Base-by-base conservation (phyloP, 2,797 vertebrate species). In the Smutsia gigantea region DNA sequence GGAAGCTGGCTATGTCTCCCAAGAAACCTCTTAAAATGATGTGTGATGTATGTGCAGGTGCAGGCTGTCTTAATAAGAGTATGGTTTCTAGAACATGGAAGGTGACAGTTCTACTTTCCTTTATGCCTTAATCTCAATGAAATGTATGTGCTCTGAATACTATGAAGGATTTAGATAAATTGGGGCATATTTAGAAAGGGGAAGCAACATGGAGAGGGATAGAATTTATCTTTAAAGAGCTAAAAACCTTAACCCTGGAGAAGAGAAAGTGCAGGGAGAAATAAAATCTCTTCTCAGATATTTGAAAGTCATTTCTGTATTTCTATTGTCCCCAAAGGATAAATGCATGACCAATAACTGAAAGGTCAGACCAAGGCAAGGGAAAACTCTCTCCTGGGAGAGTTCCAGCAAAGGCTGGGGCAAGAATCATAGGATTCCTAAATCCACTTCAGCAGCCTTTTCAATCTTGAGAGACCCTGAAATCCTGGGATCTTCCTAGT, bases 11-110 rank as follows among this genome's bases (percentile, higher is more conserved):
- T 49, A 3, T 10, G n/a, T 2, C 15, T 82, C 37, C 63, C 55
- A 83, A 42, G 57, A 83, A 91, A 78, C 6, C 5, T 64, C 49
- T 81, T 90, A 53, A 90, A 72, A 92, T 68, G 64, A 68, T 72
- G 11, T 59, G 78, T 23, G 4, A 74, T 46, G 2, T 53, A 8
- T 51, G 27, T n/a, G 42, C 31, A 68, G 61, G 55, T 82, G 37
- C 71, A 92, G 39, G 21, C 19, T 85, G 13, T 94, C 92, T 97
- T 92, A 79, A 82, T 18, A 89, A 64, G 37, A 61, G 12, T 46
- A 75, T 66, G 25, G 17, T 85, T 96, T 87, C 37, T n/a, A 72
- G 79, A 95, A 74, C 31, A 42, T 3, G 25, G 21, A 18, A 74
- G 23, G 15, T 51, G 46, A 69, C 21, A 23, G 13, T 90, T 85